Evolutionary conservation across 2,888 invertebrate species (phyloP), one percentile per base, ranked within the genome.

Genomic region (Petrolisthes manimaculis): DNA sequence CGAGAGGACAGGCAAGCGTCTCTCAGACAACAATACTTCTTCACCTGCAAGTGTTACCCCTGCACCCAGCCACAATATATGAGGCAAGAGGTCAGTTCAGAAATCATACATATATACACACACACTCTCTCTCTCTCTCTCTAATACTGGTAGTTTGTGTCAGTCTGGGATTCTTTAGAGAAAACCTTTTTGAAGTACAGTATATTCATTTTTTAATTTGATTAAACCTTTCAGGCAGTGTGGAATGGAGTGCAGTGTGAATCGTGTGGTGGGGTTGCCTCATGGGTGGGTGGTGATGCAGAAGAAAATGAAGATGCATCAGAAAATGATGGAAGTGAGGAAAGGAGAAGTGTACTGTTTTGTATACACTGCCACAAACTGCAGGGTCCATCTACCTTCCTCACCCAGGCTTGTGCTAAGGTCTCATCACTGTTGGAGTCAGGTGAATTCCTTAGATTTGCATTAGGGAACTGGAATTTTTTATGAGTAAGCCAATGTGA

Each of bases 1-100:
- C 94, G 94, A 56, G 92, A 94, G 4, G 94, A 95, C 24, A 94
- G 98, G 1, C 95, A 95, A 89, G 93, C 94, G 24, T 93, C 94
- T 6, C 94, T 98, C 56, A 93, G 94, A 85, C 94, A 94, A 24
- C 96, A 96, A 92, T 98, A 97, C 93, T 95, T 95, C 92, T 98
- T 98, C 93, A 93, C 93, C 0, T 98, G 98, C 93, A 92, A 93
- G 79, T 98, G 98, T 93, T 92, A 93, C 5, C 95, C 95, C 61
- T 98, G 98, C 93, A 92, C 93, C 92, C 24, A 93, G 93, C 92
- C 92, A 37, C 74, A 90, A 37, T 85, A 86, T 51, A 53, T 88
- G 55, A 74, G 81, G 83, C 89, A 80, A 21, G 91, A 90, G 71
- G 88, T 86, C 18, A 90, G 80, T n/a, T 61, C 37, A 37, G 37